Evolutionary conservation across 2,888 invertebrate genomes (phyloP), one percentile per base, ranked within the genome.

Genomic region (Oasisia sp.): DNA sequence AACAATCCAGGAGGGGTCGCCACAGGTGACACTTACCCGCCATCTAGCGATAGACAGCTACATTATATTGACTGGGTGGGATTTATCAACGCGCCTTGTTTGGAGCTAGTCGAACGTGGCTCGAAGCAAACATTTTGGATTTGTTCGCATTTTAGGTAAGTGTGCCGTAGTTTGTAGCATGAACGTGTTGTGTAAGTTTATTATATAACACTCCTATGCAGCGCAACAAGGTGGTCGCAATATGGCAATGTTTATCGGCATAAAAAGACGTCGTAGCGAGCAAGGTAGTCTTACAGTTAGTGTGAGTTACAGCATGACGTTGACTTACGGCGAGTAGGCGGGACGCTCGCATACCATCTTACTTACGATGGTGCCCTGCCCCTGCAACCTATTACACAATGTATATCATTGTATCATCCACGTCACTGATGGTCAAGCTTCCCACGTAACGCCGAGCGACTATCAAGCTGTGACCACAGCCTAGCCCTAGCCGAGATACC

Each of bases 101-200:
- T 74, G 74, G 74, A 74, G n/a, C n/a, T 74, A 27, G 74, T 74
- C 38, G 38, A 38, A 27, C 74, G 74, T 74, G 74, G 74, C 19
- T 27, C 27, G n/a, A 27, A 74, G 27, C 14, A 27, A 56, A 19
- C 2, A 9, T 27, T 27, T 74, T 74, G 74, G 5, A 74, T 74
- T 74, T 74, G 7, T 74, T n/a, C n/a, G 74, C n/a, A 74, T 74
- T 74, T 74, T 74, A 74, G 74, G 74, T 74, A 74, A 74, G 74
- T 74, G 14, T 74, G 74, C 74, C 74, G 74, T 74, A 27, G 27
- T 74, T 19, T 74, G 74, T 74, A 56, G 56, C 19, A 19, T 56
- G 56, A 14, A 56, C 56, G 56, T 56, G 56, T 56, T 56, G 56
- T 56, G 56, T 56, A 56, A 11, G 56, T 8, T 56, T 56, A 56